A percentile compares a stretch with the other conserved stretches of the same genome.
Evolutionary conservation across 2,888 invertebrate genomes (phyloP).

Genomic region (Melieria crassipennis): DNA sequence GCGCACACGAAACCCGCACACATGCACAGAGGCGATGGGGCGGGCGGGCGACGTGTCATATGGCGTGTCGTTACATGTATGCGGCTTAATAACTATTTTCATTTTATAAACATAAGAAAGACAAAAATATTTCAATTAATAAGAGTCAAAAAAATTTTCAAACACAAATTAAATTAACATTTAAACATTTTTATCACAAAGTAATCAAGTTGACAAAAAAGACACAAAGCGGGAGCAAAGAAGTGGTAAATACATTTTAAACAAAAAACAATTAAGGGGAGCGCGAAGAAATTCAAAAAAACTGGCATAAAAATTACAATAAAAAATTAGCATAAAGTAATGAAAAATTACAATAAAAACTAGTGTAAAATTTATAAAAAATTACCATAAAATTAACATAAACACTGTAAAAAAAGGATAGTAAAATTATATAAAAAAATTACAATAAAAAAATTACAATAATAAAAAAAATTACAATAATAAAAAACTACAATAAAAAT

Average conservation of each 20-base stretch:
- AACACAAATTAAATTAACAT: conserved; percentile 14
- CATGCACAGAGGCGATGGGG: not conserved
- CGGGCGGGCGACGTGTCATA: not conserved
- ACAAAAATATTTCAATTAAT: not conserved
- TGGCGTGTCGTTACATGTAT: not conserved
- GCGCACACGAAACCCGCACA: conserved; percentile 1
- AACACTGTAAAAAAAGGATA: no score
- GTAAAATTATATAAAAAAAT: no score
- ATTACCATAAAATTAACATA: no score
- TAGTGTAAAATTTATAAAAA: no score
- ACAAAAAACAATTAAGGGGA: no score
- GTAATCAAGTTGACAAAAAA: not conserved
- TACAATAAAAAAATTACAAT: not conserved
- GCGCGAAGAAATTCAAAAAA: not conserved
- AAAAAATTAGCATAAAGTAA: no score
- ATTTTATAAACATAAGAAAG: not conserved
- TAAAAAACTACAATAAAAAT: not conserved
- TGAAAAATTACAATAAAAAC: no score
- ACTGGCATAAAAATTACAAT: no score
- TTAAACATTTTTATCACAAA: not conserved
- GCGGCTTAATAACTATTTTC: not conserved
- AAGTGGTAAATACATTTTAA: no score
- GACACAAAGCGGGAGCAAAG: no score
- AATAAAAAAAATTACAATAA: not conserved
- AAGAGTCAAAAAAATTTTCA: conserved; percentile 5